These are phyloP conservation scores for Malurus elegans DNA, from an alignment of 2,113 vertebrate species.

Conservation along the genomic window DNA sequence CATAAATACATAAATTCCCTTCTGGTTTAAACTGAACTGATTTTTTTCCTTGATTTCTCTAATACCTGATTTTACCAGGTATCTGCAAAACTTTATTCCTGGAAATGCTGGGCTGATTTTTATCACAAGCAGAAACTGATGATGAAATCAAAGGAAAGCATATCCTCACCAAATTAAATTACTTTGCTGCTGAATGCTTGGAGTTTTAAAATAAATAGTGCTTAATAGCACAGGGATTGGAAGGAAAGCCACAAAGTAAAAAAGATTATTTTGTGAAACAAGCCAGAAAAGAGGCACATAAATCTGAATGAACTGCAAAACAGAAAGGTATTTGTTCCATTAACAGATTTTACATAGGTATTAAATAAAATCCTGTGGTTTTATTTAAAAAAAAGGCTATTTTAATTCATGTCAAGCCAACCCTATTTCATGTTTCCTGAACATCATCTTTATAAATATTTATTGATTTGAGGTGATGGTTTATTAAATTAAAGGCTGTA, in stretches of 20 bases:
- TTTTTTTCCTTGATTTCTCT: background rate
- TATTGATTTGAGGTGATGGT: background rate
- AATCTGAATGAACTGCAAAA: background rate
- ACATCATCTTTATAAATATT: background rate
- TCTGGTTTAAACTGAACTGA: background rate
- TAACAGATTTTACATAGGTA: background rate
- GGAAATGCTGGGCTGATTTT: background rate
- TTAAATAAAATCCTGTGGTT: background rate
- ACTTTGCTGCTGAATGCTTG: background rate
- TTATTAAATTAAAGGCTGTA: background rate
- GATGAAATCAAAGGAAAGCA: background rate
- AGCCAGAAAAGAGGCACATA: background rate
- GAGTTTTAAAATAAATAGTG: background rate
- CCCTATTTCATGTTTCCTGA: background rate
- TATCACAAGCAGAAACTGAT: background rate
- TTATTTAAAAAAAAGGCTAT: background rate
- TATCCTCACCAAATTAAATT: background rate
- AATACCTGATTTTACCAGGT: background rate
- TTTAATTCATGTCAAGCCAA: background rate
- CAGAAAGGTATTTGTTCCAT: constrained; percentile 7
- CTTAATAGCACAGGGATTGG: background rate
- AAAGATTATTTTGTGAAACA: constrained; percentile 10
- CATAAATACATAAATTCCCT: background rate
- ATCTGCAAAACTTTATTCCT: background rate
- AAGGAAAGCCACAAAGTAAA: background rate